Evolutionary conservation across 2,113 vertebrate species (phyloP).

Genomic region (Vicugna pacos): DNA sequence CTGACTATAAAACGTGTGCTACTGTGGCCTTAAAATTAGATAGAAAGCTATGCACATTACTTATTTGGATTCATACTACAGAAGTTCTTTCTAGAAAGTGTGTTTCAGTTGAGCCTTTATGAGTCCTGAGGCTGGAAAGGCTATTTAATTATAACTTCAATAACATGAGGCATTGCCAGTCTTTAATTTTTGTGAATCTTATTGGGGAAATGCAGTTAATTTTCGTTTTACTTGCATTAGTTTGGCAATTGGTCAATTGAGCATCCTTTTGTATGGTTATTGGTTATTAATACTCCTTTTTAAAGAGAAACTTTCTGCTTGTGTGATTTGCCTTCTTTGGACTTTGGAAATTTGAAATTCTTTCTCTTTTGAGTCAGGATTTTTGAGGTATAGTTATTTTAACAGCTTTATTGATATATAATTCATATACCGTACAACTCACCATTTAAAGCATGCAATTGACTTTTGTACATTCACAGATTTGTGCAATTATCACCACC

Average conservation of each 20-base stretch:
- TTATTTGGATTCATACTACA: background rate
- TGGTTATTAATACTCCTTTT: background rate
- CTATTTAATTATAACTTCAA: background rate
- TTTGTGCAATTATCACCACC: background rate
- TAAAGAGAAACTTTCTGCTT: background rate
- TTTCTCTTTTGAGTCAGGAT: constrained; percentile 10
- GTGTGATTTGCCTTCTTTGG: background rate
- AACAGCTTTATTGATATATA: background rate
- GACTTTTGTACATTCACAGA: background rate
- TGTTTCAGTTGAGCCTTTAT: background rate
- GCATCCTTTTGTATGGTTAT: background rate
- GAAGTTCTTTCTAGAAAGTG: background rate
- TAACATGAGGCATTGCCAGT: background rate
- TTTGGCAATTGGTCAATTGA: background rate
- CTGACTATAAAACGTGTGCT: background rate
- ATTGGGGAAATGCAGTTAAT: background rate
- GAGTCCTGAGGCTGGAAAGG: background rate
- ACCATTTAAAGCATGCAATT: background rate
- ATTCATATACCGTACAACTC: background rate
- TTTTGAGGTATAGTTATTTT: background rate
- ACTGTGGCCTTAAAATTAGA: background rate
- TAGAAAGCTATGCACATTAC: background rate
- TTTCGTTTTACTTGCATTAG: background rate
- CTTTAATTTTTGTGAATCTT: background rate
- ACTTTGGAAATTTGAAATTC: background rate